phyloP scores from a whole-genome alignment of 2,113 vertebrate genomes.

The Pterophyllum scalare region DNA sequence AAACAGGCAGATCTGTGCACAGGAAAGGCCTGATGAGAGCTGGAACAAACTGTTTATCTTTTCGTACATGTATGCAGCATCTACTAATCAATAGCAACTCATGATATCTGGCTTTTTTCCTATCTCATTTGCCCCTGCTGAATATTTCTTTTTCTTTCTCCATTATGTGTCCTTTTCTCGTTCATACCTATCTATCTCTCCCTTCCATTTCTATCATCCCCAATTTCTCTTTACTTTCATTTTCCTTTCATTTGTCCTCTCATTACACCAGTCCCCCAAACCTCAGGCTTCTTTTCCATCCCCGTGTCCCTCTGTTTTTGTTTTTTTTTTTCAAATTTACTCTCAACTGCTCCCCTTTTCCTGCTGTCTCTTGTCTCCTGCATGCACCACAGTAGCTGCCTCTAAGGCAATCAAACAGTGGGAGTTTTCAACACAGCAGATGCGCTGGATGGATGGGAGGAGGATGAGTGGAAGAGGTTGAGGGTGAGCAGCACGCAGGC shows the following conservation, averaged over 20 bases:
- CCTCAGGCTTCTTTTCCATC: not conserved
- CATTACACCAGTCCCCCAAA: too few relatives aligned
- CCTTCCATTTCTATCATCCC: not conserved
- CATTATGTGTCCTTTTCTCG: conserved; percentile 14
- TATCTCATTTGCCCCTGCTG: not conserved
- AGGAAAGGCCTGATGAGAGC: conserved; percentile 17
- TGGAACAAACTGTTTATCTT: conserved; percentile 23
- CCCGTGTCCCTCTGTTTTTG: not conserved
- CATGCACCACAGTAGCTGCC: conserved; percentile 51
- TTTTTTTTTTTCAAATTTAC: not conserved
- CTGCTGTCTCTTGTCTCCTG: conserved; percentile 55
- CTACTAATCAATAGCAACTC: conserved; percentile 50
- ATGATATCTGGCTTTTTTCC: conserved; percentile 26
- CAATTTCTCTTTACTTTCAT: not conserved
- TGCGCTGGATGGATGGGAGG: conserved; percentile 64
- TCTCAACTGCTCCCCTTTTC: conserved; percentile 26
- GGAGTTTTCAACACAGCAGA: conserved; percentile 72
- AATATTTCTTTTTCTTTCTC: not conserved
- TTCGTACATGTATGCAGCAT: conserved; percentile 16
- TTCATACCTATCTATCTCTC: not conserved
- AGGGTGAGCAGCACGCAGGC: conserved; percentile 36
- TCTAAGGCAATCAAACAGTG: conserved; percentile 71
- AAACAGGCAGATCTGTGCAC: not conserved
- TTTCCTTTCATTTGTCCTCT: not conserved
- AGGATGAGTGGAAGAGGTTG: conserved; percentile 51